Base-by-base conservation (phyloP, 2,113 vertebrate species). In the Fregetta grallaria region DNA sequence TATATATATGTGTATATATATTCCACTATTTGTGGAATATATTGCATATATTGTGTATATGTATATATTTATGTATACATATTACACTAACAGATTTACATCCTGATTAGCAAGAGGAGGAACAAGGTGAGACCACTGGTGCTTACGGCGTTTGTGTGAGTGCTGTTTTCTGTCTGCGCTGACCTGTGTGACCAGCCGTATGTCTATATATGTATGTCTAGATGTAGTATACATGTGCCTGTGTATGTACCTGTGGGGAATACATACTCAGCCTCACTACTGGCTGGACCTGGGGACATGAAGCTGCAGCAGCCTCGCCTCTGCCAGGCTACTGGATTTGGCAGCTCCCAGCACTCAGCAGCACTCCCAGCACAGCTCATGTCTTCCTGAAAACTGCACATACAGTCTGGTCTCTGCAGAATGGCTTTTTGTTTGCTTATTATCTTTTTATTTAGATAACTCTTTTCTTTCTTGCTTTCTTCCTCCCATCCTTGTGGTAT, bases 191-290 rank as follows among this genome's bases (percentile, higher is more conserved):
- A 13, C 32, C 63, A 62, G 36, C 30, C 2, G 2, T 27, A 26
- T 25, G 18, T 14, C 0, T 10, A 3, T 40, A 15, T 8, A 4
- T 3, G 5, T 22, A 66, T 1, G 3, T 10, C 29, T 44, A 2
- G 25, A 26, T 13, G 20, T 6, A 5, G 7, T 1, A 15, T 44
- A 5, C 14, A 11, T 1, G 9, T 2, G 11, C 16, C 18, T 65
- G n/a, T 13, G 12, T 16, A n/a, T 49, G 26, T 5, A 21, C 42
- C 58, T 13, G 0, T 8, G 42, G 55, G 67, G 23, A 78, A 29
- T 4, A 8, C 26, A 6, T 55, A 7, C 68, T 53, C 67, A 40
- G 21, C 38, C 32, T 26, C 68, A 11, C 58, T 49, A 11, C 52
- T 59, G 75, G 55, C 40, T 70, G 75, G 22, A 16, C 9, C 45